Base-by-base conservation (phyloP, 1,140 invertebrate genomes). In the Acromyrmex echinatior region DNA sequence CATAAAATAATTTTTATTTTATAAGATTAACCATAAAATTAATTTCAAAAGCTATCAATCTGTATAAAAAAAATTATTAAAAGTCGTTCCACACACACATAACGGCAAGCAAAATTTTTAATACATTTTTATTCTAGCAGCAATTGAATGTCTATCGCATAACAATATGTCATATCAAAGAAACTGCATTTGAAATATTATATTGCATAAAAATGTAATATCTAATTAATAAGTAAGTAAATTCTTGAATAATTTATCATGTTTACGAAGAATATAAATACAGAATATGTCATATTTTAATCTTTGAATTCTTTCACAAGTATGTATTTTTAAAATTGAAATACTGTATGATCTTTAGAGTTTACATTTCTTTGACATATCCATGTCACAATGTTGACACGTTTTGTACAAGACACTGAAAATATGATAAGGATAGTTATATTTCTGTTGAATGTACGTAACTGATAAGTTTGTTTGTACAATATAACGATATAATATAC, bases 381-480 rank as follows among this genome's bases (percentile, higher is more conserved):
- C 39, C 39, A n/a, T 60, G 25, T 28, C n/a, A 58, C 66, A 28
- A 74, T 74, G 31, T 74, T 49, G 39, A 73, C 3, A 81, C 35
- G 2, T 62, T 73, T 82, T 56, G 25, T 45, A 35, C 18, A 58
- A 60, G 10, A 82, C 25, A 28, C 21, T 14, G 28, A 58, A 81
- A 70, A 71, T 31, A 49, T 6, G 79, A 73, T 73, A 82, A 82
- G 28, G 2, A 81, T 71, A 71, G 39, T 35, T 16, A 18, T 39
- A 35, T 70, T 56, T 81, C 31, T 62, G 70, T 6, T 14, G n/a
- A 70, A 84, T 60, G 18, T 62, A 49, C 31, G 39, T 12, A 60
- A 62, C 5, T 74, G 80, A 84, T 84, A 84, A 76, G 35, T 51
- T 28, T 74, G 39, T 84, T 71, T 62, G 35, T 31, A 84, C 31